Base-by-base conservation (phyloP, 2,113 vertebrate species). In the Dendropsophus ebraccatus region DNA sequence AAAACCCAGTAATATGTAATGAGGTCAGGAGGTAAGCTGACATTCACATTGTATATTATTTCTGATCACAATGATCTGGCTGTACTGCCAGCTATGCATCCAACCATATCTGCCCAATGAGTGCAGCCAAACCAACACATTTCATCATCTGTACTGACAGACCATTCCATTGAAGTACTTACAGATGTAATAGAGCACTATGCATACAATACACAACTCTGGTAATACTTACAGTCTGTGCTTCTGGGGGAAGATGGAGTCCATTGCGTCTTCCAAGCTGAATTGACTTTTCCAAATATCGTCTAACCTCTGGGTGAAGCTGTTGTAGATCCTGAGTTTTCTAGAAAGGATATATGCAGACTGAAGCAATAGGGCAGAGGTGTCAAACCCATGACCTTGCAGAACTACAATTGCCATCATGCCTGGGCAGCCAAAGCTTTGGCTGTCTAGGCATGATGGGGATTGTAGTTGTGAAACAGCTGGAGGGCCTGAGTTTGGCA, bases 221-320 rank as follows among this genome's bases (percentile, higher is more conserved):
- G 1, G 25, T 21, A 32, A 86, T 79, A 90, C 91, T 93, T 91
- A 99, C 97, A 92, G 95, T 94, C 88, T 96, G 97, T 41, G 94
- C 91, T 87, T 96, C 95, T 88, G 92, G 89, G 35, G 96, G 94
- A 91, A 99, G 94, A 90, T 99, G 97, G 77, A 99, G 92, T 80
- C 97, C 97, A 0, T 96, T 98, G 75, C 97, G 93, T 92, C 93
- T 95, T 9, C 96, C 97, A 87, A 95, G 90, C 88, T 95, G 96
- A 75, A 99, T 89, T 0, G 96, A 95, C 88, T 96, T 95, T 83
- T 97, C 96, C 86, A 99, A 88, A 54, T 97, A 96, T 2, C 97
- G 88, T 86, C 93, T 96, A 78, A 96, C 96, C 92, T 99, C 97
- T 54, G 94, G 91, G 56, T 92, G 94, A 86, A 96, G 60, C 82